Evolutionary conservation across 2,113 vertebrate species (phyloP).

Genomic region (Phalacrocorax carbo): DNA sequence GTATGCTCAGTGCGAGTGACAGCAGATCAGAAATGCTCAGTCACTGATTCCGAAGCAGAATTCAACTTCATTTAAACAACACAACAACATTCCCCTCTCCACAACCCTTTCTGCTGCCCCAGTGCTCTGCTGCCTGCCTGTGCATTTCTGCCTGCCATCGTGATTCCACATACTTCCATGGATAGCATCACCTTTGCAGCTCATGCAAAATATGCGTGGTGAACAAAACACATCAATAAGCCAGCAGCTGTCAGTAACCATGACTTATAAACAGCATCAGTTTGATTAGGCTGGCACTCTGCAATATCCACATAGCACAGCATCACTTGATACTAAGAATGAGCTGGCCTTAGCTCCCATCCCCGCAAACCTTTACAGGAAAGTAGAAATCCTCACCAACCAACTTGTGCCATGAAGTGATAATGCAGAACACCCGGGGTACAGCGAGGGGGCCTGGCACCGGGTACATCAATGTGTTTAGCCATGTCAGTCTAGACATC

Average conservation of each 20-base stretch:
- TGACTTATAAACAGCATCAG: background rate
- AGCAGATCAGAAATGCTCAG: background rate
- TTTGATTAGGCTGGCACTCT: background rate
- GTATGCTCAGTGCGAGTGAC: fast-evolving
- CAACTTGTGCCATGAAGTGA: background rate
- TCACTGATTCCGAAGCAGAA: background rate
- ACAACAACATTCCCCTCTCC: background rate
- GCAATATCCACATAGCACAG: background rate
- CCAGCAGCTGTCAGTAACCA: background rate
- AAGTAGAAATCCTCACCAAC: background rate
- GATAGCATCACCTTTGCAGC: background rate
- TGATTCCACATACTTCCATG: background rate
- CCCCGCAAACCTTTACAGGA: background rate
- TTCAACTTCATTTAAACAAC: background rate
- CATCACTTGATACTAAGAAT: background rate
- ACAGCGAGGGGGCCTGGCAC: fast-evolving
- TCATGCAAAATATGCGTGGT: background rate
- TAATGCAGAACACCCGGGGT: background rate
- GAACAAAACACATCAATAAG: background rate
- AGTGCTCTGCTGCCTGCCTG: background rate
- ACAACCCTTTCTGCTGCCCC: background rate
- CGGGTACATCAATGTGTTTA: background rate
- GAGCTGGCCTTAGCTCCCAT: background rate
- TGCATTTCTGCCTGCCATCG: background rate
- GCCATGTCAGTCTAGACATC: background rate